Evolutionary conservation across 2,888 invertebrate species (phyloP), one percentile per base, ranked within the genome.

Genomic region (Sphaeridia pumilis): DNA sequence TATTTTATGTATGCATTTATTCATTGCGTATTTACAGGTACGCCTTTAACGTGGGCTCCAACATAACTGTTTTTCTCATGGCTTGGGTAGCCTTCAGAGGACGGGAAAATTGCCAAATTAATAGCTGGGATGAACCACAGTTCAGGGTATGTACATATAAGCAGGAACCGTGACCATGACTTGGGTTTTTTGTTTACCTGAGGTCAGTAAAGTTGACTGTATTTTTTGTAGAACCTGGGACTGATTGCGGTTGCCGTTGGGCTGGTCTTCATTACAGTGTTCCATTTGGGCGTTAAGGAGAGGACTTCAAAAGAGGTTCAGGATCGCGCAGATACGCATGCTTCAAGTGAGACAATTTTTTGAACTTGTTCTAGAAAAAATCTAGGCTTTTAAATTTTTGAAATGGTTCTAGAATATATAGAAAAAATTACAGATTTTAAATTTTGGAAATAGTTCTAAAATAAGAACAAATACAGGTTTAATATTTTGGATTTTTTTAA

Each of bases 41-140:
- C 72, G 84, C 81, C 47, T 89, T 88, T 69, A 90, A 90, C 34
- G 89, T 92, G 25, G 76, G 85, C 61, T 84, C 90, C 35, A 93
- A 87, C 72, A 73, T 93, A 53, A 75, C 84, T 65, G 85, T 92
- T 2, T 93, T 88, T 69, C 71, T 81, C 27, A 75, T 84, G 41
- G 82, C 87, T 14, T 87, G 85, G 84, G 69, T 78, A 31, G 77
- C 84, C 49, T 70, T 87, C 53, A 70, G 81, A 43, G 76, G 76
- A 56, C 76, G 76, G 51, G 74, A 77, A 64, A 74, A 77, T 68
- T 62, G 60, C 36, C 78, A 80, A 73, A 76, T 84, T 51, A 80
- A 81, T 0, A 80, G 82, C 3, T 67, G 70, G 17, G 84, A 85
- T 71, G 76, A 73, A 12, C 70, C 74, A 65, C 83, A 82, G 66